Percentiles rank a stretch among this genome's conserved stretches.
phyloP scores from a whole-genome alignment of 1,140 invertebrate species.

The Drosophila ficusphila region DNA sequence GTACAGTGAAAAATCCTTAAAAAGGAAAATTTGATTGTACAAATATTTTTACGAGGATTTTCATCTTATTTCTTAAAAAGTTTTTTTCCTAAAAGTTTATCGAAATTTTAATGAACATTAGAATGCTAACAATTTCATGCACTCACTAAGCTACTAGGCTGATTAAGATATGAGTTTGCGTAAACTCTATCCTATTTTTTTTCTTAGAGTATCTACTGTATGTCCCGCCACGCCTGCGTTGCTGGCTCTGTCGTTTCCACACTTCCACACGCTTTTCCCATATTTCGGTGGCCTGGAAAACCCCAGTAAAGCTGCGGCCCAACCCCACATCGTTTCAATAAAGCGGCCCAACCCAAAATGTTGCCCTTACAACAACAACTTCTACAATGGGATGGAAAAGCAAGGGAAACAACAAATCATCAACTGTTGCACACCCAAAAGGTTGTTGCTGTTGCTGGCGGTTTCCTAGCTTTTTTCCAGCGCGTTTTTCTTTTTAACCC shows the following conservation, averaged over 20 bases:
- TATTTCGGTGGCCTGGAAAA: conserved; percentile 30
- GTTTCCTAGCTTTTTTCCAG: conserved; percentile 76
- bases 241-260: conserved; percentile 76
- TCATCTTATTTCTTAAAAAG: no score
- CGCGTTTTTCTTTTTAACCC: conserved; percentile 81
- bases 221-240: conserved; percentile 60
- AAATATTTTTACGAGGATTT: no score
- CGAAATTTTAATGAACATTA: no score
- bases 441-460: conserved; percentile 36
- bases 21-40: no score
- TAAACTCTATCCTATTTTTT: neutral
- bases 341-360: conserved; percentile 70
- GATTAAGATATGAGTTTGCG: no score
- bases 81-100: no score
- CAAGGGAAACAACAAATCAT: conserved; percentile 34
- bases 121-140: no score
- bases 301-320: conserved; percentile 54
- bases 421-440: conserved; percentile 68
- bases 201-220: conserved; percentile 8
- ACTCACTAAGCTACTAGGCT: no score
- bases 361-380: conserved; percentile 64
- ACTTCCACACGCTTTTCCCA: conserved; percentile 79
- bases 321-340: conserved; percentile 43
- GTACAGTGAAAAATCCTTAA: conserved; percentile 7
- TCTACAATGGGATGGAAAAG: conserved; percentile 10